Evolutionary conservation across 2,888 invertebrate genomes (phyloP).

Genomic region (Dryocosmus kuriphilus): DNA sequence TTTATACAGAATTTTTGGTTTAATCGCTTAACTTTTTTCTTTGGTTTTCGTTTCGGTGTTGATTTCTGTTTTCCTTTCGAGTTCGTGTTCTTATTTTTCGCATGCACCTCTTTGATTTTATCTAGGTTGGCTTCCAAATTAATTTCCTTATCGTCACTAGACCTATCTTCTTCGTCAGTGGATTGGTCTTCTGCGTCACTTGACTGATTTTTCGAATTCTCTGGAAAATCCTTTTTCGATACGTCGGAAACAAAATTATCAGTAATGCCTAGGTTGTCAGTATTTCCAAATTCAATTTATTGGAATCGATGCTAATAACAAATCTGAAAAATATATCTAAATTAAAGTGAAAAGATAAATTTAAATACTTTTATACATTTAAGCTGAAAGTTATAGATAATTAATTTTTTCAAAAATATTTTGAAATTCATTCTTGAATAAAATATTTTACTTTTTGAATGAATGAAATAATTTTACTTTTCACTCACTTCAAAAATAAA

Average conservation of each 20-base stretch:
- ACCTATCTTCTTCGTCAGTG: not conserved
- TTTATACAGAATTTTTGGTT: not conserved
- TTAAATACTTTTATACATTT: not conserved
- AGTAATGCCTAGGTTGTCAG: too few species aligned
- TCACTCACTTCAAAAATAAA: too few species aligned
- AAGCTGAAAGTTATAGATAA: not conserved
- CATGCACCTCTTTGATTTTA: not conserved
- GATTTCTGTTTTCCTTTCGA: conserved; percentile 1
- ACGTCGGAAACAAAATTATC: too few species aligned
- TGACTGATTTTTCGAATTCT: not conserved
- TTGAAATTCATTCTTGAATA: not conserved
- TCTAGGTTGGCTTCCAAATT: not conserved
- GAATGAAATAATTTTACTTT: too few species aligned
- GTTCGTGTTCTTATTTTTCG: not conserved
- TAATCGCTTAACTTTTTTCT: not conserved
- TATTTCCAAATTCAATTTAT: too few species aligned
- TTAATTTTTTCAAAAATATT: conserved; percentile 1
- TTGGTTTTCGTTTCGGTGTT: not conserved
- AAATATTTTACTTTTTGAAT: too few species aligned
- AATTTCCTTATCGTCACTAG: not conserved
- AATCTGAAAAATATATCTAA: too few species aligned
- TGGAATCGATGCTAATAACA: too few species aligned
- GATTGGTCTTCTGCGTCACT: not conserved
- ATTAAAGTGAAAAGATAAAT: not conserved
- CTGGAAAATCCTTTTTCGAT: too few species aligned